A percentile compares a stretch with the other conserved stretches of the same genome.
phyloP scores from a whole-genome alignment of 2,888 invertebrate genomes.

The Diarsia dahlii region DNA sequence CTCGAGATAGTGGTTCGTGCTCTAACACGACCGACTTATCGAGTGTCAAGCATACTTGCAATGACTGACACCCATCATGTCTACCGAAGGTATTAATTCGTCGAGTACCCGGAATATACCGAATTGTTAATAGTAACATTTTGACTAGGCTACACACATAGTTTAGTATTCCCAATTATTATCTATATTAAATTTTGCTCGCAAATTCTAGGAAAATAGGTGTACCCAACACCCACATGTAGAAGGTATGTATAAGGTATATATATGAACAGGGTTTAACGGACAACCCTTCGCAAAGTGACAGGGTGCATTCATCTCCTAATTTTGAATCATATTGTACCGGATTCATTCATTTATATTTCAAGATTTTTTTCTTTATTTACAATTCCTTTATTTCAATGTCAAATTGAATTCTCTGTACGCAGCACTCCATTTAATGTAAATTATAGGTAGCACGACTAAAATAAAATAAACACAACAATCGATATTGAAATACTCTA shows the following conservation, averaged over 20 bases:
- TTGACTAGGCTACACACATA: not conserved
- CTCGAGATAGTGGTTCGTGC: not conserved
- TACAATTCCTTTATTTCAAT: too few relatives aligned
- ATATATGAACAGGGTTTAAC: too few relatives aligned
- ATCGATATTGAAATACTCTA: too few relatives aligned
- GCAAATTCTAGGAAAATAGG: not conserved
- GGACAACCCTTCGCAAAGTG: too few relatives aligned
- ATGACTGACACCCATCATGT: slow-evolving; percentile 32
- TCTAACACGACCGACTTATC: not conserved
- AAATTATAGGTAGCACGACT: too few relatives aligned
- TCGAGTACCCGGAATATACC: not conserved
- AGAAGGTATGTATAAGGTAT: not conserved
- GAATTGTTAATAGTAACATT: not conserved
- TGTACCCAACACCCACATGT: not conserved
- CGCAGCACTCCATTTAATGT: too few relatives aligned
- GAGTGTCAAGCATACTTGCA: slow-evolving; percentile 9
- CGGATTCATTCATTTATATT: too few relatives aligned
- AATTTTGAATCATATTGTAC: too few relatives aligned
- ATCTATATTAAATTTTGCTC: not conserved
- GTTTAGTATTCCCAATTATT: not conserved
- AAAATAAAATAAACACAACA: too few relatives aligned
- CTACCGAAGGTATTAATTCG: slow-evolving; percentile 24
- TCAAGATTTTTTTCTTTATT: too few relatives aligned
- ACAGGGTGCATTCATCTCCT: too few relatives aligned
- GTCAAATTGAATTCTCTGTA: too few relatives aligned